These are phyloP conservation scores for Saxidomus purpurata DNA, from an alignment of 1,140 invertebrate species.

Conservation along the genomic window DNA sequence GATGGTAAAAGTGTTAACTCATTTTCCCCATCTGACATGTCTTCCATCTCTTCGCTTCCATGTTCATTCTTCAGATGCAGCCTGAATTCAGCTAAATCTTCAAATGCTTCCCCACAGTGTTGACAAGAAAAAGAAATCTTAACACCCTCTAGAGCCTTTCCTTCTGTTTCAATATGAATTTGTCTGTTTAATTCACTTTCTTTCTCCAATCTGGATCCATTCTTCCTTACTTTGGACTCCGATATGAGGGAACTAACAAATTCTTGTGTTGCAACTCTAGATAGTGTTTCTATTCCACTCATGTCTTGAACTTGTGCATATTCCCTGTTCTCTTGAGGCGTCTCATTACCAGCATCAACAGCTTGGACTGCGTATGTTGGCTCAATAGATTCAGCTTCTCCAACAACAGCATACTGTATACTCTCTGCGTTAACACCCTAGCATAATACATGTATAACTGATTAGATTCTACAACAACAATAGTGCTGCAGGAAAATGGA, in stretches of 20 bases:
- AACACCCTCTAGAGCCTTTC: background rate
- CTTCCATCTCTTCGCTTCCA: background rate
- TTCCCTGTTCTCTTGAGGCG: background rate
- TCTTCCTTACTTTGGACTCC: background rate
- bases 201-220: background rate
- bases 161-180: background rate
- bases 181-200: background rate
- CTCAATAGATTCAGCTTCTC: background rate
- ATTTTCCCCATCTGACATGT: background rate
- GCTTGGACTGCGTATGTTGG: background rate
- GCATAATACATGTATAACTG: background rate
- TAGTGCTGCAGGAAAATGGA: too few species aligned
- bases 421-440: background rate
- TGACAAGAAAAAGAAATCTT: constrained; percentile 26
- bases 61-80: constrained; percentile 32
- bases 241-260: background rate
- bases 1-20: background rate
- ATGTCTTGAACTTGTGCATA: background rate
- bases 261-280: background rate
- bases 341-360: background rate
- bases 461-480: too few species aligned
- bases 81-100: background rate
- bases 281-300: constrained; percentile 24
- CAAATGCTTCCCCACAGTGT: background rate
- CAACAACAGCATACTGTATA: constrained; percentile 28